Evolutionary conservation across 2,888 invertebrate species (phyloP).

Genomic region (Eupithecia inturbata): DNA sequence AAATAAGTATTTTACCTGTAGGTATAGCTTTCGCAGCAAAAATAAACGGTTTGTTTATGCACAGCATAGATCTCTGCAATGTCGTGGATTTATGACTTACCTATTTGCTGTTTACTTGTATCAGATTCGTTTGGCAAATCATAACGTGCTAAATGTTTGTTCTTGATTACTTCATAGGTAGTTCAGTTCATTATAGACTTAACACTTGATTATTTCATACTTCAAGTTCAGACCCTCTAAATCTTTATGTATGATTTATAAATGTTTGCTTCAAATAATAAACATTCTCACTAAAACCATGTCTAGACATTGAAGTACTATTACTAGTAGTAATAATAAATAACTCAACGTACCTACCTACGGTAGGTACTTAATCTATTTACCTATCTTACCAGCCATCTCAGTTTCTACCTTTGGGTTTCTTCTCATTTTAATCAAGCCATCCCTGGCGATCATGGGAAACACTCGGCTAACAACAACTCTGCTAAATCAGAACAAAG

Average conservation of each 20-base stretch:
- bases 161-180: slow-evolving; percentile 4
- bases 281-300: no score
- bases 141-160: slow-evolving; percentile 18
- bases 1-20: background rate
- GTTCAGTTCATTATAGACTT: no score
- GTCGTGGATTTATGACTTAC: background rate
- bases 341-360: no score
- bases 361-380: no score
- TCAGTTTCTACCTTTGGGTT: background rate
- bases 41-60: slow-evolving; percentile 18
- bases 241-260: no score
- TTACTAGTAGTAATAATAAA: no score
- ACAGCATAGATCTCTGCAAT: background rate
- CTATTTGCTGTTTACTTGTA: slow-evolving; percentile 23
- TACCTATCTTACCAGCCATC: background rate
- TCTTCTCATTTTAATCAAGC: background rate
- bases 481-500: background rate
- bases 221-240: background rate
- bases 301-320: no score
- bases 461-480: background rate
- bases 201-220: background rate
- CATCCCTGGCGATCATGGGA: background rate
- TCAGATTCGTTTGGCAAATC: slow-evolving; percentile 26
- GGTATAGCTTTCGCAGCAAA: slow-evolving; percentile 11
- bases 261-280: no score